Base-by-base conservation (phyloP, 2,113 vertebrate species). In the Dicerorhinus sumatrensis region DNA sequence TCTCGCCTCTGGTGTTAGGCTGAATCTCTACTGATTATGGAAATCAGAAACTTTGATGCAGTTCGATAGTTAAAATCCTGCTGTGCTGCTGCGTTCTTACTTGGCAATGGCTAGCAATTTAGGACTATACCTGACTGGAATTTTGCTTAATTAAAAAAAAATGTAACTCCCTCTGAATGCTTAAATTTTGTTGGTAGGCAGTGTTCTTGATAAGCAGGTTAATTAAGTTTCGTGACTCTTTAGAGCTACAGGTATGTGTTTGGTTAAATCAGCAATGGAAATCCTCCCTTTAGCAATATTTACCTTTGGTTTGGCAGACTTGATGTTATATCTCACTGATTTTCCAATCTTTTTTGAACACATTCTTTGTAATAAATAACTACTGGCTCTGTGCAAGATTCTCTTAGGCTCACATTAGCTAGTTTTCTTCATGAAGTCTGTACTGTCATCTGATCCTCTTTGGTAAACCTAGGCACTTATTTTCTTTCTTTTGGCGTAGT, bases 231-330 rank as follows among this genome's bases (percentile, higher is more conserved):
- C n/a, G 12, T 46, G 69, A 84, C 21, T 51, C 67, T 94, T 91
- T 58, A 58, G 87, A 83, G 81, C 93, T 85, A 20, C 36, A 31
- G 33, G 12, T 54, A 17, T 27, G 69, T 80, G 62, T 76, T n/a
- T 91, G 87, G 90, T 82, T 95, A 86, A 89, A 83, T 96, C 96
- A 80, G 82, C 94, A 65, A 72, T 70, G 75, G 92, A 97, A 93
- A 96, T 75, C 96, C 80, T 79, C 88, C 96, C 95, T 92, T 96
- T 58, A 76, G 69, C 94, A 94, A 51, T 39, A 31, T 89, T 83
- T 97, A 88, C 95, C 95, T 98, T 98, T 95, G 82, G 51, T 91
- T 93, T 84, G 75, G 82, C 92, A 80, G 90, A 85, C 62, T 3
- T 79, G 60, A 13, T 89, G 56, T 85, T 88, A 80, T 70, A 23